These are phyloP conservation scores for Sesia apiformis DNA, from an alignment of 2,888 invertebrate species.

Conservation along the genomic window DNA sequence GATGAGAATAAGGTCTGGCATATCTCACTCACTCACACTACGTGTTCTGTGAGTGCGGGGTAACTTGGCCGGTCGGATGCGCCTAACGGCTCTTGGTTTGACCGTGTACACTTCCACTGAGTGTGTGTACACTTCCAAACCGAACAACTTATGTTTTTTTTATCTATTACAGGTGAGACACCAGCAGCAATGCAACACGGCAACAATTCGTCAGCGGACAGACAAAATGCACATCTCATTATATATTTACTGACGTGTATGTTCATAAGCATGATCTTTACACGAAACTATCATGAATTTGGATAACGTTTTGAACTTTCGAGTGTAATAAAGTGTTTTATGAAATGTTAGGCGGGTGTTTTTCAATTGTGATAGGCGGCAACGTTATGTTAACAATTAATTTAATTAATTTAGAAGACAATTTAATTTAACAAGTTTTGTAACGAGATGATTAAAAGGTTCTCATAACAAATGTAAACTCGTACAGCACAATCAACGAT, in stretches of 20 bases:
- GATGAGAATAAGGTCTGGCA: too few species aligned
- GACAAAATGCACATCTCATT: background rate
- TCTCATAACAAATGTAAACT: too few species aligned
- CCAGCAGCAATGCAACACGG: constrained; percentile 85
- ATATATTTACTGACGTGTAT: constrained; percentile 22
- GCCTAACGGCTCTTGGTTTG: too few species aligned
- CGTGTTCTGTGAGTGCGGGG: too few species aligned
- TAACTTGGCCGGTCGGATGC: too few species aligned
- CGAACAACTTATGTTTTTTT: background rate
- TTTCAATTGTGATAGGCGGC: background rate
- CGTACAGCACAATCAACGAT: too few species aligned
- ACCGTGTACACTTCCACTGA: too few species aligned
- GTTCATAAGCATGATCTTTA: constrained; percentile 16
- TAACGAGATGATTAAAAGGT: too few species aligned
- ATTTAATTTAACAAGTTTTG: too few species aligned
- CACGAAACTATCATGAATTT: constrained; percentile 33
- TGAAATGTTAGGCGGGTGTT: background rate
- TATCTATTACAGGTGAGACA: constrained; percentile 76
- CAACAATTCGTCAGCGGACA: constrained; percentile 57
- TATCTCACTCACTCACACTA: too few species aligned
- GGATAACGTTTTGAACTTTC: constrained; percentile 30
- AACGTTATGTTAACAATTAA: too few species aligned
- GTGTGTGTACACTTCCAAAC: background rate
- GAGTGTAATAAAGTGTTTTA: background rate
- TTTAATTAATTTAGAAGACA: too few species aligned